Evolutionary conservation across 2,888 invertebrate species (phyloP), one percentile per base, ranked within the genome.

Genomic region (Melikaiella ostensackeni): DNA sequence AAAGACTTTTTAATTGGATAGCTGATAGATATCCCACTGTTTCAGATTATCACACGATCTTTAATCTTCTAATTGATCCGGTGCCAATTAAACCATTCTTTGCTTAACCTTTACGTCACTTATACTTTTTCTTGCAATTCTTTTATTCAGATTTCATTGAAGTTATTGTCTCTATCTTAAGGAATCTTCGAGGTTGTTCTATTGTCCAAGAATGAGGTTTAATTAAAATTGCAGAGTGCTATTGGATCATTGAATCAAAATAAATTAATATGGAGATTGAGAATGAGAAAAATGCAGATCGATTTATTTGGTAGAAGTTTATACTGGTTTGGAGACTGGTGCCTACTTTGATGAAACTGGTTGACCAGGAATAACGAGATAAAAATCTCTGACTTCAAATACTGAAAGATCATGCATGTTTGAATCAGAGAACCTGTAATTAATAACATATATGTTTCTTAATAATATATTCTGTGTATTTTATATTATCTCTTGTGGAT

Each of bases 341-440:
- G n/a, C n/a, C 3, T n/a, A n/a, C 50, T n/a, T n/a, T 50, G n/a
- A 50, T n/a, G 27, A 27, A 66, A 66, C 66, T 66, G 66, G 46
- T 66, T 46, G 46, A 27, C 27, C 27, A 46, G 27, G 3, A 42
- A 66, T 50, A 46, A 46, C 24, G 42, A 13, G 46, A 46, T 66
- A 30, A 66, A 27, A 66, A 46, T 66, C 64, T 64, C 21, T 8
- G n/a, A 50, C 11, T 16, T 16, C 16, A 42, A 42, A 4, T 42
- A 42, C 16, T 16, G 16, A 16, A 16, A 16, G 16, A 42, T 1
- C 4, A 42, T 42, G 16, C 16, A 42, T 42, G 42, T 5, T 42
- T 42, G 16, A 16, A 42, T 42, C 42, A 42, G 6, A 42, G 42
- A 16, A 42, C 42, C 16, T 42, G 5, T 16, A 4, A 42, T 42